Base-by-base conservation (phyloP, 2,888 invertebrate genomes). In the Philhelius pedissequus region DNA sequence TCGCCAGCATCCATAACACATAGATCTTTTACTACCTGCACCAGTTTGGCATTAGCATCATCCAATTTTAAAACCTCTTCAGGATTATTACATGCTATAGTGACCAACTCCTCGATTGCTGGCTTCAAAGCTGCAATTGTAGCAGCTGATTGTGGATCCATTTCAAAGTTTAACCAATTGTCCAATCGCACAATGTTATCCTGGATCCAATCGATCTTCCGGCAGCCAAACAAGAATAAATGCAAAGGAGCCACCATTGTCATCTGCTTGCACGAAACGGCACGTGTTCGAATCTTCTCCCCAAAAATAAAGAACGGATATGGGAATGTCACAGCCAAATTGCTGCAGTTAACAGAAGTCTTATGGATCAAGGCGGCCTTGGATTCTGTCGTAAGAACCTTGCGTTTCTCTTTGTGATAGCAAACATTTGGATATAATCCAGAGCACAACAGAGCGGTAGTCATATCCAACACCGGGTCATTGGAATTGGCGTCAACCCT, bases 371-470 rank as follows among this genome's bases (percentile, higher is more conserved):
- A 92, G 0, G 99, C 99, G 0, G 96, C 95, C 90, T 97, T 98
- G 71, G 97, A 97, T 92, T 99, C 99, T 0, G 97, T 97, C 0
- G 99, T 99, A 64, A 98, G 92, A 0, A 99, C 97, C 92, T 98
- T 98, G 77, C 99, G 94, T 90, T 99, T 99, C 82, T 98, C 98
- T 90, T 97, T 97, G 90, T 98, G 97, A 89, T 94, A 95, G 89
- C 98, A 98, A 3, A 99, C 97, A 91, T 99, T 99, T 0, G 99
- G 99, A 91, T 99, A 99, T 0, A 98, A 93, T 0, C 99, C 99
- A 93, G 97, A 94, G 86, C 96, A 96, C 89, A 99, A 93, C 70
- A 99, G 93, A 0, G 96, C 96, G 86, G 96, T 94, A 0, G 98
- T 95, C 75, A 96, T 92, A 90, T 99, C 99, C 43, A 98, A 91